Base-by-base conservation (phyloP, 2,113 vertebrate genomes). In the Chionomys nivalis region DNA sequence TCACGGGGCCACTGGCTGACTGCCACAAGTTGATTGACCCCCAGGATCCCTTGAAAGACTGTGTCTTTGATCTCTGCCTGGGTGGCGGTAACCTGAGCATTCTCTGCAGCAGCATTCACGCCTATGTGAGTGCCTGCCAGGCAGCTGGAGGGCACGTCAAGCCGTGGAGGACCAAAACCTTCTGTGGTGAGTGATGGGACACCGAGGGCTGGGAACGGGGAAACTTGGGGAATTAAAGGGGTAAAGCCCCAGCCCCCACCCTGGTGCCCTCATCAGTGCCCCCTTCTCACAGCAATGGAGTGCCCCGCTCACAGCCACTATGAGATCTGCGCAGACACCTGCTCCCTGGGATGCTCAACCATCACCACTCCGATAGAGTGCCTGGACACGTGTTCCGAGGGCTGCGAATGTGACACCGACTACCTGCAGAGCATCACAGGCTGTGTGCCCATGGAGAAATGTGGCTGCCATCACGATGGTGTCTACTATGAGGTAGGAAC, bases 301-400 rank as follows among this genome's bases (percentile, higher is more conserved):
- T 99, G 99, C 39, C 98, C 98, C 0, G 52, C 97, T 42, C 98
- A 99, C 94, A 99, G 99, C 91, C 98, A 98, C 95, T 99, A 99
- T 0, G 96, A 98, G 82, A 14, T 98, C 52, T 99, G 99, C 1
- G 96, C 98, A 1, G 97, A 99, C 11, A 65, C 95, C 73, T 99
- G 99, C 16, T 16, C 96, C 33, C 58, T 96, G 47, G 95, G 97
- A 49, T 99, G 99, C 44, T 39, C 97, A 0, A 98, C 98, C 0
- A 96, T 99, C 0, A 89, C 85, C 0, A 98, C 97, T 1, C 78
- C 98, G 0, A 75, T 91, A 0, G 42, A 49, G 3, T 99, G 98
- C 70, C 97, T 98, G 0, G 49, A 76, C 0, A 52, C 0, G 1
- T 99, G 99, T 7, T 76, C 86, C 0, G 99, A 99, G 91, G 99